A percentile compares a stretch with the other conserved stretches of the same genome.
phyloP scores from a whole-genome alignment of 2,888 invertebrate species.

The Microplitis manilae region DNA sequence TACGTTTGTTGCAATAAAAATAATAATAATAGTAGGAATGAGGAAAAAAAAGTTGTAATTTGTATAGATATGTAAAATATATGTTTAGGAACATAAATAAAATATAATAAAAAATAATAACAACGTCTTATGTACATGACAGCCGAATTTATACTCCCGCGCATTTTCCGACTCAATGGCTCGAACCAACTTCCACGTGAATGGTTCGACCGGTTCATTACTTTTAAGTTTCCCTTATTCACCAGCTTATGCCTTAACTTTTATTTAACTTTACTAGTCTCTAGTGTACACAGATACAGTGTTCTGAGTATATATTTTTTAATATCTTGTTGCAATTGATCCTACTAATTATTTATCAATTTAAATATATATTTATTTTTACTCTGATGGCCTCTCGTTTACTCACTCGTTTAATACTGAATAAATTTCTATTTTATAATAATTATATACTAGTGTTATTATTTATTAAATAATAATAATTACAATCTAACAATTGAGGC shows the following conservation, averaged over 20 bases:
- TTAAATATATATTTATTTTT: conserved; percentile 1
- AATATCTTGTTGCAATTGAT: neutral
- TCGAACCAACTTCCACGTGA: conserved; percentile 13
- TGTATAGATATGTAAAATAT: no score
- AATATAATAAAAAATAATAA: neutral
- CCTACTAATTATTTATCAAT: neutral
- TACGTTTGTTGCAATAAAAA: no score
- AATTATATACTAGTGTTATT: conserved; percentile 14
- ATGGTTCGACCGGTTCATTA: conserved; percentile 25
- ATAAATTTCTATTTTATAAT: neutral
- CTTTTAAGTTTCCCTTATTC: neutral
- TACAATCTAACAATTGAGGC: conserved; percentile 5
- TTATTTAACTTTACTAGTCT: neutral
- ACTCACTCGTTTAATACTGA: conserved; percentile 21
- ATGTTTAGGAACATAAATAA: neutral
- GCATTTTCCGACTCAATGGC: conserved; percentile 24
- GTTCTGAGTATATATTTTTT: neutral
- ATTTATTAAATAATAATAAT: neutral
- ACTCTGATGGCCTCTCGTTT: neutral
- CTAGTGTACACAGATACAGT: neutral
- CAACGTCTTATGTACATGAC: conserved; percentile 9
- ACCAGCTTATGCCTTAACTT: neutral
- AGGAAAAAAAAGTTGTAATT: no score
- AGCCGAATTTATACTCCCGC: conserved; percentile 26
- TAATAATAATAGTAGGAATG: no score